Evolutionary conservation across 2,888 invertebrate species (phyloP).

Genomic region (Pristionchus exspectatus): DNA sequence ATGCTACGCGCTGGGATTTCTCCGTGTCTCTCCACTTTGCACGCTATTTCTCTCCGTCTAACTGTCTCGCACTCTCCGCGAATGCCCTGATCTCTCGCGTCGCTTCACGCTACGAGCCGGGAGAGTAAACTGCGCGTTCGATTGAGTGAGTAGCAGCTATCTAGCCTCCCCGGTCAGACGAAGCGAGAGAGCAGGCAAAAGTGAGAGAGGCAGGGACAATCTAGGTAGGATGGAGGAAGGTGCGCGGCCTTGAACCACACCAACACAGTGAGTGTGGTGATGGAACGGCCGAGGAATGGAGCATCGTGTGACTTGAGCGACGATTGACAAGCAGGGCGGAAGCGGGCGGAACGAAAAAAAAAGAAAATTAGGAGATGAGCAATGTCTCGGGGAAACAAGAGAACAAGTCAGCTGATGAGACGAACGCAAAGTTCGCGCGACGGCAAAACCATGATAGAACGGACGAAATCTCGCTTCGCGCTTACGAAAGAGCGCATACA

Average conservation of each 20-base stretch:
- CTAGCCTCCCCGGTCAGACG: no score
- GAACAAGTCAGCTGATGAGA: background rate
- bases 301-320: background rate
- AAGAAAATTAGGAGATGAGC: background rate
- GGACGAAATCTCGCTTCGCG: background rate
- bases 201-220: background rate
- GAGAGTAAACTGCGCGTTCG: conserved; percentile 28
- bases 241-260: background rate
- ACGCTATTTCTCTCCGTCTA: conserved; percentile 12
- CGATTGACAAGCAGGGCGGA: background rate
- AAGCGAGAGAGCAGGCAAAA: background rate
- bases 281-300: background rate
- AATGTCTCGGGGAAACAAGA: background rate
- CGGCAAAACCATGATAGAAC: background rate
- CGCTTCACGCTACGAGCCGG: background rate
- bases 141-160: background rate
- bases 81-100: conserved; percentile 6
- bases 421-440: background rate
- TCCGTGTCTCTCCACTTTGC: background rate
- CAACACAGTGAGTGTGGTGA: background rate
- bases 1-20: background rate
- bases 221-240: background rate
- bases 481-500: background rate
- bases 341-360: conserved; percentile 24
- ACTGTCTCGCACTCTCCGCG: background rate